Evolutionary conservation across 2,888 invertebrate species (phyloP).

Genomic region (Eurytoma adleriae): DNA sequence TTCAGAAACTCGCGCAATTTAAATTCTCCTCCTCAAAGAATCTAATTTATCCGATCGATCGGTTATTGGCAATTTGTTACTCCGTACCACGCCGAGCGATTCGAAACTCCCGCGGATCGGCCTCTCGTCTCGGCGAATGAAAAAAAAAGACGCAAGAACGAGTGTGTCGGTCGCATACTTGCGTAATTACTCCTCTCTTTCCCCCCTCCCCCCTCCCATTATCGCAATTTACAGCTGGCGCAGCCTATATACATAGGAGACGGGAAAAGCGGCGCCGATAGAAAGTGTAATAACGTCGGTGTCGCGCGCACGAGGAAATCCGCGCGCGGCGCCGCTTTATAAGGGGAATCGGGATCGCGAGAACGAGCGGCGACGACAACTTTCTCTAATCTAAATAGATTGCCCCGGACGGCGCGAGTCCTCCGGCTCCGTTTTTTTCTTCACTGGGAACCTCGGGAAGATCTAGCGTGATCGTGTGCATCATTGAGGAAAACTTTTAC

Average conservation of each 20-base stretch:
- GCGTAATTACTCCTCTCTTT: constrained; percentile 22
- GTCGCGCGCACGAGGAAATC: constrained; percentile 39
- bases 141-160: neutral
- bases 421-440: neutral
- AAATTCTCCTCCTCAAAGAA: no score
- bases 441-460: no score
- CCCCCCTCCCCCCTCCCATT: constrained; percentile 4
- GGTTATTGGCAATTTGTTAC: no score
- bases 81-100: no score
- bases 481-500: no score
- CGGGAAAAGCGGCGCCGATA: constrained; percentile 12
- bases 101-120: neutral
- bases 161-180: constrained; percentile 22
- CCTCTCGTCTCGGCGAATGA: neutral
- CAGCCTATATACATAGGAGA: neutral
- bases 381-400: constrained; percentile 65
- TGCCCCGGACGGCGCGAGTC: constrained; percentile 44
- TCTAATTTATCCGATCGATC: no score
- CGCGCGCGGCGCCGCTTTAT: neutral
- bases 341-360: constrained; percentile 53
- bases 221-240: constrained; percentile 20
- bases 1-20: no score
- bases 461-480: neutral
- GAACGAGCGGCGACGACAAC: constrained; percentile 60
- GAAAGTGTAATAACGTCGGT: constrained; percentile 47